Percentiles rank a stretch among this genome's conserved stretches.
Conservation (phyloP, 1,140 invertebrate species). For the Pseudobourletiella spinata region DNA sequence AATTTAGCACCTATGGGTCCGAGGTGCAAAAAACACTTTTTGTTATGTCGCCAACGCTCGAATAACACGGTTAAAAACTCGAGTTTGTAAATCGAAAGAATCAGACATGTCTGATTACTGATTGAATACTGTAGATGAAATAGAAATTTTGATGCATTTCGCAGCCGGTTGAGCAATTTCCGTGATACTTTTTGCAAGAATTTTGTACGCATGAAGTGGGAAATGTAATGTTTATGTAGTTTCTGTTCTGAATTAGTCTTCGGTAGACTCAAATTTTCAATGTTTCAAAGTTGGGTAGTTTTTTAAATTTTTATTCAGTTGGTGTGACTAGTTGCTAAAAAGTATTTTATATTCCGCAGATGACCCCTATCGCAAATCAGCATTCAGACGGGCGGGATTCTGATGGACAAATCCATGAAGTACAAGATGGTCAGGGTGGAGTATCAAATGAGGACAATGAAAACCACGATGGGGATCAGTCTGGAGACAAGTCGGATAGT, state of each 20-base stretch:
- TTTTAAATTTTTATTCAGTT: not conserved
- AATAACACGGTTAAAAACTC: no score
- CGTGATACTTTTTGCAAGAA: no score
- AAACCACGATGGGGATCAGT: not conserved
- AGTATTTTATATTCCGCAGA: not conserved
- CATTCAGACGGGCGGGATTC: not conserved
- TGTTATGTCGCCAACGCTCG: not conserved
- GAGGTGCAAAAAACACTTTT: not conserved
- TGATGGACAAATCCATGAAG: not conserved
- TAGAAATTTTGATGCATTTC: no score
- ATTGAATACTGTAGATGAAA: not conserved
- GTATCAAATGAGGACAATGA: not conserved
- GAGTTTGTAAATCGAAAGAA: no score
- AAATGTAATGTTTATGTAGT: no score
- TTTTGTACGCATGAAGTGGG: no score
- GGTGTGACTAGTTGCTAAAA: not conserved
- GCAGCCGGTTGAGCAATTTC: no score
- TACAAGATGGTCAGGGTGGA: not conserved
- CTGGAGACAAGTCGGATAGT: not conserved
- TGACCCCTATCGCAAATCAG: conserved; percentile 1
- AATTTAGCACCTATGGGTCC: not conserved
- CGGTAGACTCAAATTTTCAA: not conserved
- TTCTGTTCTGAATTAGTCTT: no score
- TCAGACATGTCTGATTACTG: no score
- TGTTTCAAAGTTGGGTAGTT: not conserved